Percentiles rank a stretch among this genome's conserved stretches.
Evolutionary conservation across 2,797 vertebrate species (phyloP).

Genomic region (Chelon labrosus): DNA sequence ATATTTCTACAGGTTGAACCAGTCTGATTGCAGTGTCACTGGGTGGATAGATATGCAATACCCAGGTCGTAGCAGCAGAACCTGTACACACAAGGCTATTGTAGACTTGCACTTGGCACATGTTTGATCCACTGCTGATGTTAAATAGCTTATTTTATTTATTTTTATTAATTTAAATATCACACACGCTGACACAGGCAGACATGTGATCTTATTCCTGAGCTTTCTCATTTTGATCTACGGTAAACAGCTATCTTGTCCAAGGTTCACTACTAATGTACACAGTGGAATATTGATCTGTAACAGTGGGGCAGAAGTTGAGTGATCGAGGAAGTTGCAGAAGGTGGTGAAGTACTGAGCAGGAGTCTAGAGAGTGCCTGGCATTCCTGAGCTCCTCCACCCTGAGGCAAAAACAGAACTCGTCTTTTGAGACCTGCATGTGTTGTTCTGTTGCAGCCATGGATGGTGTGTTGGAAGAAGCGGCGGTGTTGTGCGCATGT

Average conservation of each 20-base stretch:
- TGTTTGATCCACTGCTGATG: not conserved
- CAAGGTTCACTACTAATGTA: constrained; percentile 66
- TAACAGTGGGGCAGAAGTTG: not conserved
- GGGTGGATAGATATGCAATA: constrained; percentile 2
- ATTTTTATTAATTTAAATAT: not conserved
- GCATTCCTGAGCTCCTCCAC: constrained; percentile 51
- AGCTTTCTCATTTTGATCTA: constrained; percentile 1
- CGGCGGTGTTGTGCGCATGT: constrained; percentile 68
- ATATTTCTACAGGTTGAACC: constrained; percentile 3
- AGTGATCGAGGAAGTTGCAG: not conserved
- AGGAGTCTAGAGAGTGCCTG: constrained; percentile 18
- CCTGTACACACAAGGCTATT: not conserved
- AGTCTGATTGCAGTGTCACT: constrained; percentile 2
- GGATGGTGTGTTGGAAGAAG: constrained; percentile 80
- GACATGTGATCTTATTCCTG: not conserved
- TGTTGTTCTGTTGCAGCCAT: constrained; percentile 67
- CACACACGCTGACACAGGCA: not conserved
- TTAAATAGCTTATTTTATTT: not conserved
- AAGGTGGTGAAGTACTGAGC: not conserved
- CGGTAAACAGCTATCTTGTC: constrained; percentile 33
- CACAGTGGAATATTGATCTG: constrained; percentile 62
- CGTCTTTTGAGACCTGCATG: constrained; percentile 9
- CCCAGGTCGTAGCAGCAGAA: not conserved
- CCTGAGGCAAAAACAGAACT: constrained; percentile 42
- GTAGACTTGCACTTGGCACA: not conserved